Evolutionary conservation across 2,888 invertebrate species (phyloP), one percentile per base, ranked within the genome.

Genomic region (Rugalucina vietnamica): DNA sequence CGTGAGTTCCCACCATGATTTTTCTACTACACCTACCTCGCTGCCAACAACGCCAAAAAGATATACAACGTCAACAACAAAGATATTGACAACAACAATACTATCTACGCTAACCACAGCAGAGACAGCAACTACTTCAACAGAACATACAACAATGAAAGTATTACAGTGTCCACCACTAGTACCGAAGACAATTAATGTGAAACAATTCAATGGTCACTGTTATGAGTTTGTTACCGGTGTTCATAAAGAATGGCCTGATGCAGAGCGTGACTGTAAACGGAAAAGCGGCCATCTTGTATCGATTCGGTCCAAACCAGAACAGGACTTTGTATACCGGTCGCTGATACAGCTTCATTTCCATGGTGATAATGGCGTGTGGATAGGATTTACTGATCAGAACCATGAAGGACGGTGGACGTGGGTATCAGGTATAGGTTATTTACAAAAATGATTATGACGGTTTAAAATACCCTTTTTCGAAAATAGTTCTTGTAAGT

Each of bases 361-460:
- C 5, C 37, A 50, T 8, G 50, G 37, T n/a, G 24, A 50, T 34
- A 4, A 69, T 24, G 54, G 54, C 29, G 37, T 78, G 12, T 71
- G 70, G 54, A 78, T 71, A 3, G 78, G 78, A 32, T 78, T 50
- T 21, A 78, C 78, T 0, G 78, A 78, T 37, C 24, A 27, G 0
- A 0, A 37, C 1, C 14, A 37, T 14, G 78, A 78, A 54, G 27
- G 24, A 5, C 10, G 3, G 27, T 78, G 70, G 71, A n/a, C 14
- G 12, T 78, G 78, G 78, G 5, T 54, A 2, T 71, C 78, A 69
- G 78, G 78, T 78, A 70, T 39, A 27, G n/a, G n/a, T n/a, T n/a
- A n/a, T n/a, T n/a, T n/a, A n/a, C n/a, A n/a, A n/a, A n/a, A n/a
- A n/a, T n/a, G n/a, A n/a, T n/a, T n/a, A n/a, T n/a, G n/a, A n/a